Conservation (phyloP, 2,888 invertebrate species). For the Agriotes lineatus region DNA sequence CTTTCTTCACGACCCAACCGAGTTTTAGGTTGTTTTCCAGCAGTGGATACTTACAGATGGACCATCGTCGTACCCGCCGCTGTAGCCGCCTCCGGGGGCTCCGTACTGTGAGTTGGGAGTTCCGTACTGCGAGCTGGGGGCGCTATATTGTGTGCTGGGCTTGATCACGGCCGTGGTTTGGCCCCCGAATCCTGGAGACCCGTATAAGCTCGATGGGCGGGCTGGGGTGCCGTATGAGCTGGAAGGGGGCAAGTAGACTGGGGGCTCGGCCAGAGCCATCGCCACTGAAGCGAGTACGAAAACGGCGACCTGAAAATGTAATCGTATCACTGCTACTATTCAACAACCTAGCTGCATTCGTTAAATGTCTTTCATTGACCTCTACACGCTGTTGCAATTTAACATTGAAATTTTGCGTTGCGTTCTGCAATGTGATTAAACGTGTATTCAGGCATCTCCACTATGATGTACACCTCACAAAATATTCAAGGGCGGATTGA, state of each 20-base stretch:
- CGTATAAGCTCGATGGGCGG: constrained; percentile 41
- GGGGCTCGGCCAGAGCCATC: constrained; percentile 61
- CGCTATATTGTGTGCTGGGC: constrained; percentile 55
- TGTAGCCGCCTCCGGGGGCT: constrained; percentile 36
- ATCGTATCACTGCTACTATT: too few relatives aligned
- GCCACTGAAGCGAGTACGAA: constrained; percentile 18
- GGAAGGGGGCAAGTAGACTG: constrained; percentile 61
- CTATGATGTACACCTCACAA: too few relatives aligned
- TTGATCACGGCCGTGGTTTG: constrained; percentile 53
- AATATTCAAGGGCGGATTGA: too few relatives aligned
- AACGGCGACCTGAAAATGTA: constrained; percentile 22
- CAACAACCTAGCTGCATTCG: too few relatives aligned
- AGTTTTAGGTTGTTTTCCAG: too few relatives aligned
- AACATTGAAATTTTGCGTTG: too few relatives aligned
- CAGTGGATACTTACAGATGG: constrained; percentile 57
- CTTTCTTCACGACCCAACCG: too few relatives aligned
- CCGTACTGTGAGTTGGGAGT: constrained; percentile 30
- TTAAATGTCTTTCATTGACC: too few relatives aligned
- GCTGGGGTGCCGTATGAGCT: constrained; percentile 56
- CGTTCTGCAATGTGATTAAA: too few relatives aligned
- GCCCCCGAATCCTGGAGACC: constrained; percentile 37
- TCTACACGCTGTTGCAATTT: too few relatives aligned
- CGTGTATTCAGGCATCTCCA: too few relatives aligned
- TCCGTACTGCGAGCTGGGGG: constrained; percentile 46
- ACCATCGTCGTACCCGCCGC: constrained; percentile 56